Base-by-base conservation (phyloP, 2,888 invertebrate genomes). In the Seira musarum region DNA sequence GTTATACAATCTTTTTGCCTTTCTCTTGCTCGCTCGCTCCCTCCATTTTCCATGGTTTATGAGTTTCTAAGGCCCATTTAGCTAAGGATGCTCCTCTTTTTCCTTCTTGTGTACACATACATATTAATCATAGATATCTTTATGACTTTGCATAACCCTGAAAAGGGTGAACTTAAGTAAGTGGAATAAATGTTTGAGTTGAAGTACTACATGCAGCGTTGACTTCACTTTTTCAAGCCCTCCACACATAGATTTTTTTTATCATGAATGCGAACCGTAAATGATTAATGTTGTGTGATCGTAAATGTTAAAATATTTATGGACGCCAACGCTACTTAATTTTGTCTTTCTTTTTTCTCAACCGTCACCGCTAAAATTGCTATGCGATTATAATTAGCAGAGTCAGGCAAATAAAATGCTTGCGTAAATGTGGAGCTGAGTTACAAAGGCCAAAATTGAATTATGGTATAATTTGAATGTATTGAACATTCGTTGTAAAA, bases 21-120 rank as follows among this genome's bases (percentile, higher is more conserved):
- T 8, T 8, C 15, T 35, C 5, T 69, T 57, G 6, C 6, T 17
- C 30, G 21, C n/a, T 72, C 35, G 46, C 65, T 66, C 35, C 69
- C 30, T 70, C 66, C 80, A 74, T 74, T 80, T 80, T 80, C 74
- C 80, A 74, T 74, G 73, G 70, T 74, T 64, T 69, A 73, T 74
- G 80, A 80, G 46, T 80, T 60, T 21, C 53, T 60, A 67, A 74
- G 66, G 67, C 46, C 24, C 17, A 67, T 53, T 53, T 53, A 53
- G 30, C 30, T 2, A 30, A 30, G 30, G 30, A 5, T 30, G 30
- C 30, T 30, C 30, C 30, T 30, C 30, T 5, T 8, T 30, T 30
- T 8, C 53, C 53, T 53, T 17, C 17, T 13, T 53, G n/a, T n/a
- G n/a, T n/a, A n/a, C n/a, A n/a, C n/a, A n/a, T 30, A 30, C 30